Evolutionary conservation across 2,113 vertebrate genomes (phyloP).

Genomic region (Rana temporaria): DNA sequence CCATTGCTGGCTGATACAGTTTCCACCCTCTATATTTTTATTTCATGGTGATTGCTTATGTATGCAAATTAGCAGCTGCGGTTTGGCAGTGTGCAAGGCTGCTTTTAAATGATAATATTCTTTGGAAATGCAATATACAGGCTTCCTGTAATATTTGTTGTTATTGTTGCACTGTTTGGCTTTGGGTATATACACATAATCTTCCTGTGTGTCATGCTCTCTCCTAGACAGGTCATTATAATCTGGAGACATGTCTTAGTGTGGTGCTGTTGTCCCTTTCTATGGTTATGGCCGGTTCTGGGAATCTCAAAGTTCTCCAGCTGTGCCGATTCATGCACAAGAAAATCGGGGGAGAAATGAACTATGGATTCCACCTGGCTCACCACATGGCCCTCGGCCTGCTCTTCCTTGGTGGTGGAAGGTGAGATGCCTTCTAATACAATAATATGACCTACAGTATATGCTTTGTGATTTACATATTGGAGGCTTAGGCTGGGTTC

Average conservation of each 20-base stretch:
- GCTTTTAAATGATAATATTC: neutral
- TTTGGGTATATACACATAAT: neutral
- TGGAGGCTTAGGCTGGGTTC: too few relatives aligned
- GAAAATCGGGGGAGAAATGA: slow-evolving; percentile 94
- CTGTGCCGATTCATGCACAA: slow-evolving; percentile 96
- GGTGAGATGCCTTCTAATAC: slow-evolving; percentile 71
- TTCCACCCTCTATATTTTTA: too few relatives aligned
- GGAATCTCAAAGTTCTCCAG: slow-evolving; percentile 92
- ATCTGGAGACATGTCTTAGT: slow-evolving; percentile 90
- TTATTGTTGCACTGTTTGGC: too few relatives aligned
- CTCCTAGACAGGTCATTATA: slow-evolving; percentile 88
- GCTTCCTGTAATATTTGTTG: too few relatives aligned
- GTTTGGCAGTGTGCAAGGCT: neutral
- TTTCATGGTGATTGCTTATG: too few relatives aligned
- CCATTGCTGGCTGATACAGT: too few relatives aligned
- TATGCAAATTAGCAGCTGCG: neutral
- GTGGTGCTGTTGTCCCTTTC: slow-evolving; percentile 91
- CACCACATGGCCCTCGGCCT: slow-evolving; percentile 97
- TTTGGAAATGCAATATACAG: too few relatives aligned
- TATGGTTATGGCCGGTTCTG: slow-evolving; percentile 96
- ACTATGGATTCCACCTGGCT: slow-evolving; percentile 97
- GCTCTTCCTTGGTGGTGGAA: slow-evolving; percentile 94
- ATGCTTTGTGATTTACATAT: neutral
- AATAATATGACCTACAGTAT: too few relatives aligned
- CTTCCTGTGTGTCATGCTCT: neutral